These are phyloP conservation scores for Aepyceros melampus DNA, from an alignment of 2,113 vertebrate species.

Conservation along the genomic window DNA sequence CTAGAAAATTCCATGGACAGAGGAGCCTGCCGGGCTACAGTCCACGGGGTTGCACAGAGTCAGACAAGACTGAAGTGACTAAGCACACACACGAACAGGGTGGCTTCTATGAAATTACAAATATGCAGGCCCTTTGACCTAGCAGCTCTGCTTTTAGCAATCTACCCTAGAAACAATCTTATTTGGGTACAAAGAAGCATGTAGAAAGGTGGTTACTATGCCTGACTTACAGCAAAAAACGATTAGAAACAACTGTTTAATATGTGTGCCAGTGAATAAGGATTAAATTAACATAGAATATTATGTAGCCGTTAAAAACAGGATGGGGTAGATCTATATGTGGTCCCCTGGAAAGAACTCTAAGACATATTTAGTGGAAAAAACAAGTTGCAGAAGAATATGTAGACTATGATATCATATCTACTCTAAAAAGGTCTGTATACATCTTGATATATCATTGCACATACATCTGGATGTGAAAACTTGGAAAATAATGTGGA, in stretches of 20 bases:
- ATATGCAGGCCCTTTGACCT: neutral
- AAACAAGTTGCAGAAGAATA: neutral
- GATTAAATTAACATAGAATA: neutral
- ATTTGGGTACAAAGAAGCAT: neutral
- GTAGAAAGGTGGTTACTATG: neutral
- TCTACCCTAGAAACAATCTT: neutral
- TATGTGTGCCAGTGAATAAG: neutral
- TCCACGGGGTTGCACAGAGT: neutral
- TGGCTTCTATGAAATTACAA: neutral
- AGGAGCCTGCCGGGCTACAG: neutral
- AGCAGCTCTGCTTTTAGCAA: neutral
- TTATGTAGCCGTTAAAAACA: neutral
- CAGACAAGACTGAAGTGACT: neutral
- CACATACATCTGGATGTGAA: neutral
- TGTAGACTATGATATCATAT: neutral
- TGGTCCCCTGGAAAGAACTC: neutral
- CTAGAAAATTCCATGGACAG: neutral
- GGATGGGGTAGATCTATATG: neutral
- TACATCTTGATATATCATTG: neutral
- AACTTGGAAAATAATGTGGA: neutral
- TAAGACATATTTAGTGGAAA: neutral
- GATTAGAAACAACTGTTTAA: neutral
- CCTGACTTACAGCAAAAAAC: neutral
- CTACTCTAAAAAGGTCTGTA: neutral
- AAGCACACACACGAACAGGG: neutral